Evolutionary conservation across 1,140 invertebrate species (phyloP).

Genomic region (Pemphigus obesinymphae): DNA sequence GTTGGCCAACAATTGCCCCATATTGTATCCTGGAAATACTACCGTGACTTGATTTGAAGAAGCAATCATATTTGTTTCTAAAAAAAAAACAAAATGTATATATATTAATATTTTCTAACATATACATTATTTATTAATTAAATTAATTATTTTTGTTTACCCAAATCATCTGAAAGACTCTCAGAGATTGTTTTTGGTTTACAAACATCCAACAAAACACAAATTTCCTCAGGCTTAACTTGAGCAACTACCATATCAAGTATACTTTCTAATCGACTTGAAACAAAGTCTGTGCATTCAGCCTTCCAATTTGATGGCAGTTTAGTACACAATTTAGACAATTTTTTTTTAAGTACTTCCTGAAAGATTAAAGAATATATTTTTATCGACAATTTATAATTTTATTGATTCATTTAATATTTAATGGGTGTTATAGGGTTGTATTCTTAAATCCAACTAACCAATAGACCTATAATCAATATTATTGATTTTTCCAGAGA

Average conservation of each 20-base stretch:
- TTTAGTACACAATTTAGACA: constrained; percentile 20
- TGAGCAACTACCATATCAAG: constrained; percentile 37
- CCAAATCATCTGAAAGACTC: background rate
- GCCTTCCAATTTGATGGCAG: background rate
- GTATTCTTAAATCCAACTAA: no score
- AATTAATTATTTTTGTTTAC: background rate
- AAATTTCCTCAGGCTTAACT: constrained; percentile 34
- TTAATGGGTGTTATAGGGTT: no score
- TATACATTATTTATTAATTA: background rate
- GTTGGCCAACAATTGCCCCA: constrained; percentile 6
- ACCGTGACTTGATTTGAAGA: background rate
- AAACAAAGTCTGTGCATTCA: background rate
- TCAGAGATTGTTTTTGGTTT: background rate
- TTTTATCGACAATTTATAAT: no score
- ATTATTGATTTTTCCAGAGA: no score
- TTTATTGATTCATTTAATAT: no score
- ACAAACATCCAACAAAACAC: constrained; percentile 21
- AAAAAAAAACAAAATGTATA: background rate
- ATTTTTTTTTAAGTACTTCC: background rate
- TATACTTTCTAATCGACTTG: background rate
- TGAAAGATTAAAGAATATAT: background rate
- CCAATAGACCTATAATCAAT: no score
- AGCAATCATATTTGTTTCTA: constrained; percentile 32
- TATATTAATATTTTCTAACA: background rate
- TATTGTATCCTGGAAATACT: background rate